phyloP scores from a whole-genome alignment of 2,888 invertebrate species.

The Epirrhoe tristata region DNA sequence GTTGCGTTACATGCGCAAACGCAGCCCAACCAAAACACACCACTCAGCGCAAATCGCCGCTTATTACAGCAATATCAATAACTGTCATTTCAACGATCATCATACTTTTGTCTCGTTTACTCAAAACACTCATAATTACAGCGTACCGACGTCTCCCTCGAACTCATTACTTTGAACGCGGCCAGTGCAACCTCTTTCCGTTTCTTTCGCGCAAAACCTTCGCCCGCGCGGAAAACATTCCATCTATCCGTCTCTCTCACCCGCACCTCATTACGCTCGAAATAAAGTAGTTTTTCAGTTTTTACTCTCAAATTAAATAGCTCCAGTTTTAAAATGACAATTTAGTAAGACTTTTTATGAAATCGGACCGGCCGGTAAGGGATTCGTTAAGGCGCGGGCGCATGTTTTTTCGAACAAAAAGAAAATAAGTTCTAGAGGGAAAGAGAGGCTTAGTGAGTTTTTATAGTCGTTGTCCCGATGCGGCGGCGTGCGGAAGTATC shows the following conservation, averaged over 20 bases:
- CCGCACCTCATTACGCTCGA: constrained; percentile 51
- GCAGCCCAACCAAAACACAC: constrained; percentile 58
- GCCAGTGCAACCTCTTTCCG: constrained; percentile 68
- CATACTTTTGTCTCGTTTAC: constrained; percentile 81
- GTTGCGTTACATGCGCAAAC: constrained; percentile 61
- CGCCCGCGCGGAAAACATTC: constrained; percentile 53
- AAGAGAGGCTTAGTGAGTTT: constrained; percentile 82
- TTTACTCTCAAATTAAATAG: constrained; percentile 60
- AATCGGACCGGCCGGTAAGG: constrained; percentile 66
- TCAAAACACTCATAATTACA: constrained; percentile 77
- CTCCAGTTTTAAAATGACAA: constrained; percentile 69
- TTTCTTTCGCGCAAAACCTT: constrained; percentile 72
- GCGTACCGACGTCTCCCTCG: constrained; percentile 77
- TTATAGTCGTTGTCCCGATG: constrained; percentile 82
- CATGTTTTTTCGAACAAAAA: constrained; percentile 73
- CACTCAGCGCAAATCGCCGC: constrained; percentile 65
- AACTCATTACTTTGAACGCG: constrained; percentile 76
- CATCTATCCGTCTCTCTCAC: constrained; percentile 64
- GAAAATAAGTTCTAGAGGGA: constrained; percentile 77
- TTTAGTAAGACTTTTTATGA: constrained; percentile 64
- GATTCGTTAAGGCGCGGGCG: constrained; percentile 70
- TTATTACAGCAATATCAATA: constrained; percentile 80
- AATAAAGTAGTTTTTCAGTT: constrained; percentile 66
- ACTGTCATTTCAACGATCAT: constrained; percentile 81
- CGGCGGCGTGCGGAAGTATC: constrained; percentile 83